Evolutionary conservation across 1,140 invertebrate species (phyloP), one percentile per base, ranked within the genome.

Genomic region (Drosophila cardini): DNA sequence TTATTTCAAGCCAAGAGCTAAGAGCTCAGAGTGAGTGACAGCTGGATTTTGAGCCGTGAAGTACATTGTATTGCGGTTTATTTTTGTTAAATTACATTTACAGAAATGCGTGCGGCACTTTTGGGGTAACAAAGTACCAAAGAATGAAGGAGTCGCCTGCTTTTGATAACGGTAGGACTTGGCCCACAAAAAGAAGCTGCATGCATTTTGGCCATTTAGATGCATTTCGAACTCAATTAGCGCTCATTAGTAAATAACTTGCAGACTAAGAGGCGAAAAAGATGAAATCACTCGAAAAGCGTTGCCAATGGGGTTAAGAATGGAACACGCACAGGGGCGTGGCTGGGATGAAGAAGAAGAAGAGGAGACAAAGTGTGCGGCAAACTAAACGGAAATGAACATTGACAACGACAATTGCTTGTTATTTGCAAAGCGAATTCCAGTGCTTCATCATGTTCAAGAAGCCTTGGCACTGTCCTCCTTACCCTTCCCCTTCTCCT

Each of bases 321-420:
- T 45, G 40, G 13, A 60, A 78, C 74, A 71, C 78, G 63, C 53
- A 74, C 18, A 34, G 60, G 18, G 43, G 50, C 9, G 61, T 16
- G 58, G 32, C 16, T 21, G 30, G 18, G 10, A 26, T 26, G 21
- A 26, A 26, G 21, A 26, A 26, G 4, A 26, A 26, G n/a, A 9
- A 18, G 40, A 46, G 21, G 1, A 38, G 40, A n/a, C 55, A 64
- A 5, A 34, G 16, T 1, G 21, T 26, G 40, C 18, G 30, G 43
- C 65, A 58, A 55, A 61, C 67, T 78, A 80, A 89, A 84, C 84
- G 84, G 84, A 89, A 89, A 89, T 87, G 84, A 84, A 89, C 84
- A 89, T 89, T 89, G 84, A 89, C 84, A 89, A 89, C 85, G 85
- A 89, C 84, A 89, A 89, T 89, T 89, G 84, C 80, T 84, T 89